These are phyloP conservation scores for Boulengeromyrus knoepffleri DNA, from an alignment of 2,113 vertebrate genomes.

Conservation along the genomic window DNA sequence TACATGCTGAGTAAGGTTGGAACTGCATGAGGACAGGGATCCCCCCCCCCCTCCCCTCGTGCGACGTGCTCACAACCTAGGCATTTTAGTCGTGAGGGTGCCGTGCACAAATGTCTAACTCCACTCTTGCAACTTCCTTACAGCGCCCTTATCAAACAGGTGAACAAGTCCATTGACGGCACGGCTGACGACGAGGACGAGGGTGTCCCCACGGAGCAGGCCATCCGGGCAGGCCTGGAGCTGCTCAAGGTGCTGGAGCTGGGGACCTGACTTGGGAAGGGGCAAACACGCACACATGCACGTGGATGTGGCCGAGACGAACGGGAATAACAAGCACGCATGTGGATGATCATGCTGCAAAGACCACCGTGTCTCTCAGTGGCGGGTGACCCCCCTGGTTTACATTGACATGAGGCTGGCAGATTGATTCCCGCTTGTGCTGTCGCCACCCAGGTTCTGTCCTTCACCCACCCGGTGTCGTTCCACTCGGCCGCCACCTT, in stretches of 20 bases:
- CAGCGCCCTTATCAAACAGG: constrained; percentile 82
- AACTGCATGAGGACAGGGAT: neutral
- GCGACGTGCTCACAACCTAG: too few species aligned
- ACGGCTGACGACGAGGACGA: constrained; percentile 85
- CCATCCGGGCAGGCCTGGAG: constrained; percentile 80
- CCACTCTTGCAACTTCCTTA: neutral
- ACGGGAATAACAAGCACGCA: neutral
- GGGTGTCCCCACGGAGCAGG: constrained; percentile 77
- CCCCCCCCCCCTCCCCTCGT: too few species aligned
- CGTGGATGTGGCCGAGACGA: neutral
- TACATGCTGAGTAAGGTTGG: neutral
- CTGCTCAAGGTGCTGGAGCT: constrained; percentile 67
- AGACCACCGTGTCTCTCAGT: neutral
- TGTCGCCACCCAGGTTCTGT: constrained; percentile 74
- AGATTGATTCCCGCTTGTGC: neutral
- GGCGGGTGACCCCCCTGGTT: neutral
- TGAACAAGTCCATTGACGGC: constrained; percentile 85
- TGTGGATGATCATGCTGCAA: neutral
- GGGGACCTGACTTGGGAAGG: neutral
- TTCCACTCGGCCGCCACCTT: constrained; percentile 99
- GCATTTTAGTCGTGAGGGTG: neutral
- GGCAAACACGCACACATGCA: neutral
- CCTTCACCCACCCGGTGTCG: constrained; percentile 95
- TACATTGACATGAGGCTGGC: neutral
- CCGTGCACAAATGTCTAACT: neutral